Percentiles rank a stretch among this genome's conserved stretches.
Conservation (phyloP, 1,140 invertebrate genomes). For the Calycopis cecrops region DNA sequence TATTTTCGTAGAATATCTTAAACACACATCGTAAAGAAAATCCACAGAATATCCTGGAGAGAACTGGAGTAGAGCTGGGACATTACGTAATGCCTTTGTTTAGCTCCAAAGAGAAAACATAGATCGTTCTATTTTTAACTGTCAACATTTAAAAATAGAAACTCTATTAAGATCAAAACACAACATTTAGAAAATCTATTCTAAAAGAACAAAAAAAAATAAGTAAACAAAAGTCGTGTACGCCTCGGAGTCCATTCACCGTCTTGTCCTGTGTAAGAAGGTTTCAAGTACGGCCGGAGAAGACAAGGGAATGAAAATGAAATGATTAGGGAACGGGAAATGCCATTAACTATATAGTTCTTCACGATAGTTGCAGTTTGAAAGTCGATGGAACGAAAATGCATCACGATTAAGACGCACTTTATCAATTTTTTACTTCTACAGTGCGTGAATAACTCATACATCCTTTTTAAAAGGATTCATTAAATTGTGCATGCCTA, state of each 20-base stretch:
- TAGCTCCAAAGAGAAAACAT: constrained; percentile 17
- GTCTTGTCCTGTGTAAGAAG: constrained; percentile 63
- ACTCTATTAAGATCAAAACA: constrained; percentile 21
- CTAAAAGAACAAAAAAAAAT: constrained; percentile 30
- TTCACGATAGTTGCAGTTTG: background rate
- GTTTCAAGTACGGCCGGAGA: constrained; percentile 57
- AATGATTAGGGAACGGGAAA: constrained; percentile 1
- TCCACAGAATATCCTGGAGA: constrained; percentile 20
- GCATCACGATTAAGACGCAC: background rate
- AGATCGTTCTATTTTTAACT: background rate
- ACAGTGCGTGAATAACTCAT: too few relatives aligned
- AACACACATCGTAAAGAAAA: constrained; percentile 16
- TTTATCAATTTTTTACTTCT: too few relatives aligned
- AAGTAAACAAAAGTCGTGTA: constrained; percentile 29
- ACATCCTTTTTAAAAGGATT: background rate
- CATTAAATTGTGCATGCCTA: too few relatives aligned
- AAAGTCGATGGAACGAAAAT: background rate
- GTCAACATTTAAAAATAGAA: background rate
- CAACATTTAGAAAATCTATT: constrained; percentile 30
- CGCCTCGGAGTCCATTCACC: constrained; percentile 44
- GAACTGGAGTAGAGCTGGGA: constrained; percentile 20
- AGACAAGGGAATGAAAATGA: constrained; percentile 17
- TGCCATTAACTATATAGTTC: too few relatives aligned
- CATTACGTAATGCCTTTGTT: constrained; percentile 32
- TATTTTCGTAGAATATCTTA: constrained; percentile 5